Conservation (phyloP, 2,888 invertebrate genomes). For the Tenthredo mesomela region DNA sequence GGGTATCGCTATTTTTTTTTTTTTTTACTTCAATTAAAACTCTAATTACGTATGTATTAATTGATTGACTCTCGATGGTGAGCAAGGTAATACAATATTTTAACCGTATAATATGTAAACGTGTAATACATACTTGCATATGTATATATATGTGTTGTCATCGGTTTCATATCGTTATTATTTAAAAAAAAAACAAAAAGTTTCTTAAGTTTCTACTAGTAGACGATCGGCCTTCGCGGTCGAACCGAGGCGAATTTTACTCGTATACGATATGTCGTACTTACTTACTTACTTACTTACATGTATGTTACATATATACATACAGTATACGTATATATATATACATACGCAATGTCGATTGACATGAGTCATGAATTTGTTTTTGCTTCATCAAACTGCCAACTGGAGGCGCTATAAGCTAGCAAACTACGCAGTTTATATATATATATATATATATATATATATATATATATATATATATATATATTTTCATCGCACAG, state of each 20-base stretch:
- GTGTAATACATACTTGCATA: not conserved
- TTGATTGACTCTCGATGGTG: not conserved
- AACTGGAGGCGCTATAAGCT: conserved; percentile 39
- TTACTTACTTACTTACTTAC: not conserved
- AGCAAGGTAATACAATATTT: not conserved
- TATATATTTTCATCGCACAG: not conserved
- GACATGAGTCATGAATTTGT: conserved; percentile 48
- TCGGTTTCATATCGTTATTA: conserved; percentile 15
- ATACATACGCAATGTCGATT: conserved; percentile 33
- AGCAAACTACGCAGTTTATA: conserved; percentile 42
- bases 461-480: not conserved
- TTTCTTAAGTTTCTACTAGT: not conserved
- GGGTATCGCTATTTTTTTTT: too few relatives aligned
- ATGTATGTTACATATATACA: not conserved
- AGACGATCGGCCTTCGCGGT: not conserved
- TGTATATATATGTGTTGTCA: not conserved
- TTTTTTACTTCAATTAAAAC: not conserved
- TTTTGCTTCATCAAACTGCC: conserved; percentile 33
- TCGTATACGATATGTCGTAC: conserved; percentile 12
- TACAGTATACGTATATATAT: not conserved
- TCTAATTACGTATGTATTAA: conserved; percentile 1
- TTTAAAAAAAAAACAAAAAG: not conserved
- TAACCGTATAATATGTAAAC: not conserved
- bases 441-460: not conserved
- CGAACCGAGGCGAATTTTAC: conserved; percentile 18